These are phyloP conservation scores for Schizothorax lantsangensis DNA, from an alignment of 2,797 vertebrate genomes.

Conservation along the genomic window DNA sequence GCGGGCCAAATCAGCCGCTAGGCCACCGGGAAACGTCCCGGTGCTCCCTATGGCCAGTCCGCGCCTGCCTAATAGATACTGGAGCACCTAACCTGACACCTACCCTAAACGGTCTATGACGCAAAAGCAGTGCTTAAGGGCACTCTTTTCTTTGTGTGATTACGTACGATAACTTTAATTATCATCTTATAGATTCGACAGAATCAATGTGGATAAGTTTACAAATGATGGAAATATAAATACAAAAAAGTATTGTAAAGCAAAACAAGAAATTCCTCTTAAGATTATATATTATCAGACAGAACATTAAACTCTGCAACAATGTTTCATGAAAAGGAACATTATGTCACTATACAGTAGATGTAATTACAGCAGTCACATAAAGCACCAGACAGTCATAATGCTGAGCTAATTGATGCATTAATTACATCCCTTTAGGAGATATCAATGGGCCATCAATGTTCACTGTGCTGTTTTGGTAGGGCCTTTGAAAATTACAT, in stretches of 20 bases:
- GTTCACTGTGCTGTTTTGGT: conserved; percentile 30
- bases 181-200: background rate
- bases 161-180: background rate
- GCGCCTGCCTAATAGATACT: background rate
- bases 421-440: conserved; percentile 11
- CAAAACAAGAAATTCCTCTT: background rate
- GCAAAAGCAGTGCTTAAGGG: conserved; percentile 11
- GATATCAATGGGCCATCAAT: conserved; percentile 3
- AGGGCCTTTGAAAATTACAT: conserved; percentile 16
- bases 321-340: conserved; percentile 22
- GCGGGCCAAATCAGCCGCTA: too few species aligned
- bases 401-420: conserved; percentile 35
- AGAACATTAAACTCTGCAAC: conserved; percentile 3
- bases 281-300: conserved; percentile 5
- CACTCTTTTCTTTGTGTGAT: conserved; percentile 28
- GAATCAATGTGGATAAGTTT: background rate
- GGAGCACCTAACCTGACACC: background rate
- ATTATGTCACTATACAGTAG: conserved; percentile 12
- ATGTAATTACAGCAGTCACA: conserved; percentile 31
- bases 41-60: too few species aligned
- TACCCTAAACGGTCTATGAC: background rate
- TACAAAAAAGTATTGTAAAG: background rate
- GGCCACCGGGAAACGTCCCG: too few species aligned
- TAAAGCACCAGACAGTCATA: conserved; percentile 37
- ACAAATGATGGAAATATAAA: conserved; percentile 2